Conservation (phyloP, 2,113 vertebrate genomes). For the Zosterops borbonicus region DNA sequence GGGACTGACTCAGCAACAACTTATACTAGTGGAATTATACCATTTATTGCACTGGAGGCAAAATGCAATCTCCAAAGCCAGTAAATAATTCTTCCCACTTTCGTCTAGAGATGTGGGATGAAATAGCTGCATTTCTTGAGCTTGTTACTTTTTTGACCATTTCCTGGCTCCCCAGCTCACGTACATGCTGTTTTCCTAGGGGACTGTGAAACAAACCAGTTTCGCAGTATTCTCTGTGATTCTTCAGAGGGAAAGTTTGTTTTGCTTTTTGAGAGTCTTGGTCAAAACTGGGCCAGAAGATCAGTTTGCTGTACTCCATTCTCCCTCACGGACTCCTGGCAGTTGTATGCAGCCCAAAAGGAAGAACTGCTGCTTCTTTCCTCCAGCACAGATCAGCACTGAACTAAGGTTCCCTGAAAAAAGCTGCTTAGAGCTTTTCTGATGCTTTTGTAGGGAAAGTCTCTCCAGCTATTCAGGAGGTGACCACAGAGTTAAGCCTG, state of each 20-base stretch:
- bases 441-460: not conserved
- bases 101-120: not conserved
- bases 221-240: not conserved
- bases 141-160: accelerated
- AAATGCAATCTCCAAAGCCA: not conserved
- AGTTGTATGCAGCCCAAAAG: not conserved
- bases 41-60: not conserved
- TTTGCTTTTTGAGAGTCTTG: not conserved
- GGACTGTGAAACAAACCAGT: not conserved
- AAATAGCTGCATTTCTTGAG: not conserved
- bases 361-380: not conserved
- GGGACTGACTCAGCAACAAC: not conserved
- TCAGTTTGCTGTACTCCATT: not conserved
- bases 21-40: not conserved
- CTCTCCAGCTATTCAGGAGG: not conserved
- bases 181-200: accelerated
- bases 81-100: not conserved
- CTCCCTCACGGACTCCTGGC: not conserved
- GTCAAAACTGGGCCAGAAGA: not conserved
- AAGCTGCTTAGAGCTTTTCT: not conserved
- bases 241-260: not conserved
- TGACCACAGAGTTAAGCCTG: not conserved
- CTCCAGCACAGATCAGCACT: not conserved
- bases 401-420: no score
- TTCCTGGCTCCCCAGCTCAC: not conserved